Evolutionary conservation across 2,888 invertebrate genomes (phyloP).

Genomic region (Baronia brevicornis): DNA sequence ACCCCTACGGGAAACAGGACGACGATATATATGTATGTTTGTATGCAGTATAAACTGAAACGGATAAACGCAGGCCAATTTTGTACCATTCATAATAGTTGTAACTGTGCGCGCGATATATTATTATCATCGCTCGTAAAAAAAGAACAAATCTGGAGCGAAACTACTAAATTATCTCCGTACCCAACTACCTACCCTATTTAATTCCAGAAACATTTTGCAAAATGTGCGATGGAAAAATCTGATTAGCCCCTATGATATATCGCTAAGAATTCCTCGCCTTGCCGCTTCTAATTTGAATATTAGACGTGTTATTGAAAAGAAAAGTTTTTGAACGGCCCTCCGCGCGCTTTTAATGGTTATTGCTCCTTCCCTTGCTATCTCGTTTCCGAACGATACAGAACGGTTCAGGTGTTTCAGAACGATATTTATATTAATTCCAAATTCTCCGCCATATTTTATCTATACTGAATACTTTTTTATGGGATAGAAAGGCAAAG

Average conservation of each 20-base stretch:
- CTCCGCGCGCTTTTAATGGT: constrained; percentile 68
- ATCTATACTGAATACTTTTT: neutral
- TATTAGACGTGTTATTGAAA: constrained; percentile 76
- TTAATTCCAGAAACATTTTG: constrained; percentile 53
- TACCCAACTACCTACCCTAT: constrained; percentile 38
- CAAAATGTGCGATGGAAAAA: constrained; percentile 53
- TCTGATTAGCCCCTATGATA: constrained; percentile 71
- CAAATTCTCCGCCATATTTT: constrained; percentile 2
- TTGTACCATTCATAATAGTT: constrained; percentile 7
- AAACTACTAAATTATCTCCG: constrained; percentile 42
- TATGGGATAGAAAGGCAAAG: no score
- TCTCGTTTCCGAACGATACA: constrained; percentile 36
- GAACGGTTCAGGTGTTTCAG: constrained; percentile 38
- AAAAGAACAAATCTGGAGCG: constrained; percentile 28
- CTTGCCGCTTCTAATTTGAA: constrained; percentile 71
- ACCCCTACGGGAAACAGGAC: no score
- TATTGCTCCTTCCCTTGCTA: constrained; percentile 57
- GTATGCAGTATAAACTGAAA: no score
- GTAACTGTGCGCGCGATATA: constrained; percentile 6
- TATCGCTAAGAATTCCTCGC: constrained; percentile 63
- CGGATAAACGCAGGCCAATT: constrained; percentile 12
- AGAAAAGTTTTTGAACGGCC: constrained; percentile 67
- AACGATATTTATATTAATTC: constrained; percentile 16
- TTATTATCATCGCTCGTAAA: constrained; percentile 4
- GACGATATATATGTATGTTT: no score